Conservation (phyloP, 2,113 vertebrate species). For the Miniopterus natalensis region DNA sequence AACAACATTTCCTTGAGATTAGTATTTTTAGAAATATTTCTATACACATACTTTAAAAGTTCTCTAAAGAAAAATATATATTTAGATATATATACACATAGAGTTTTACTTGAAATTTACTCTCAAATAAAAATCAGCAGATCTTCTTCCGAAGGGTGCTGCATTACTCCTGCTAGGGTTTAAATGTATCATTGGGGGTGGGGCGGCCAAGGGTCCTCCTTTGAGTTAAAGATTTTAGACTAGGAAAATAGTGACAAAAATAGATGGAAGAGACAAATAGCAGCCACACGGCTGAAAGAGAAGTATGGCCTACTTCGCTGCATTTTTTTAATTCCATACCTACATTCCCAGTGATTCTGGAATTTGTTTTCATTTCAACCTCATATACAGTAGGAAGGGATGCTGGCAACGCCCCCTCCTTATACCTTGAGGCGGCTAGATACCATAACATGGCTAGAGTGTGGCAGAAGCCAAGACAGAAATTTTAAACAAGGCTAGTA, state of each 20-base stretch:
- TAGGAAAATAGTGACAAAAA: not conserved
- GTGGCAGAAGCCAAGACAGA: not conserved
- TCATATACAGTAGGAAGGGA: not conserved
- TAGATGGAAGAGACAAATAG: not conserved
- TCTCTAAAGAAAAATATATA: constrained; percentile 20
- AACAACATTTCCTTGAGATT: constrained; percentile 40
- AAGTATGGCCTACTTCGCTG: not conserved
- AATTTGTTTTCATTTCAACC: constrained; percentile 10
- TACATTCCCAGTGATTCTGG: not conserved
- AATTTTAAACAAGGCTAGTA: not conserved
- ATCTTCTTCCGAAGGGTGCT: not conserved
- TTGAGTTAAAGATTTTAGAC: constrained; percentile 28
- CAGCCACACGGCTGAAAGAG: not conserved
- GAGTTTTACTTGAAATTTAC: not conserved
- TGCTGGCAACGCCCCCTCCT: not conserved
- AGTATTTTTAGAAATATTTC: constrained; percentile 50
- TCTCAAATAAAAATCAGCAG: not conserved
- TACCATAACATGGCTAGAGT: not conserved
- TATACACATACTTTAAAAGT: not conserved
- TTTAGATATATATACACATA: not conserved
- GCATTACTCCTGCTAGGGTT: not conserved
- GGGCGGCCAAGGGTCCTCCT: not conserved
- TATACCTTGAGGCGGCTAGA: not conserved
- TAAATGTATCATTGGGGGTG: not conserved
- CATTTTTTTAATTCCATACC: not conserved